Evolutionary conservation across 2,797 vertebrate genomes (phyloP).

Genomic region (Anisognathus igniventris): DNA sequence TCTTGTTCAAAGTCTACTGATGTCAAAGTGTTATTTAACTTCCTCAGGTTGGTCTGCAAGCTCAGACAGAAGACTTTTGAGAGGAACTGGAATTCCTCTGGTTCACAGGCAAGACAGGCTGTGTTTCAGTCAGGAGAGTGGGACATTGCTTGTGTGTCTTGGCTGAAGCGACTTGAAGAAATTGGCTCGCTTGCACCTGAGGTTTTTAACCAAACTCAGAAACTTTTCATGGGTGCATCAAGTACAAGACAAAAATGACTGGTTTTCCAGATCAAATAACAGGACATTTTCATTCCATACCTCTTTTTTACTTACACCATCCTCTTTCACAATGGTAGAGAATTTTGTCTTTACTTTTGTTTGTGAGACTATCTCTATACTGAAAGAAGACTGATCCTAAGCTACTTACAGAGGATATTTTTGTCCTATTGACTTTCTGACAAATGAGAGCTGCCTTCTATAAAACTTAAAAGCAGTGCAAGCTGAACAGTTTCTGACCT

Average conservation of each 20-base stretch:
- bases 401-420: slow-evolving; percentile 9
- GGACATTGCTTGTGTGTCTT: neutral
- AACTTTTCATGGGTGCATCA: neutral
- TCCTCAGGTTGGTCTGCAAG: neutral
- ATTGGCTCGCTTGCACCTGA: neutral
- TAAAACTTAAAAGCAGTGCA: slow-evolving; percentile 62
- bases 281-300: neutral
- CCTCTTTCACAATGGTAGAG: neutral
- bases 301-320: neutral
- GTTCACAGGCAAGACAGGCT: neutral
- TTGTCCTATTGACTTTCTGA: slow-evolving; percentile 45
- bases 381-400: neutral
- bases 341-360: neutral
- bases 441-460: slow-evolving; percentile 42
- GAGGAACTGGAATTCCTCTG: neutral
- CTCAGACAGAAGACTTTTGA: neutral
- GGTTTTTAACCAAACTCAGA: neutral
- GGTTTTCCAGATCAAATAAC: neutral
- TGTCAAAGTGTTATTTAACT: neutral
- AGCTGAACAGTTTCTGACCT: slow-evolving; percentile 58
- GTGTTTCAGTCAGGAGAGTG: neutral
- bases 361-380: neutral
- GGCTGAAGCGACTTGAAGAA: neutral
- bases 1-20: neutral
- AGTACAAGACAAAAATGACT: neutral